These are phyloP conservation scores for Stictonetta naevosa DNA, from an alignment of 2,113 vertebrate species.

Conservation along the genomic window DNA sequence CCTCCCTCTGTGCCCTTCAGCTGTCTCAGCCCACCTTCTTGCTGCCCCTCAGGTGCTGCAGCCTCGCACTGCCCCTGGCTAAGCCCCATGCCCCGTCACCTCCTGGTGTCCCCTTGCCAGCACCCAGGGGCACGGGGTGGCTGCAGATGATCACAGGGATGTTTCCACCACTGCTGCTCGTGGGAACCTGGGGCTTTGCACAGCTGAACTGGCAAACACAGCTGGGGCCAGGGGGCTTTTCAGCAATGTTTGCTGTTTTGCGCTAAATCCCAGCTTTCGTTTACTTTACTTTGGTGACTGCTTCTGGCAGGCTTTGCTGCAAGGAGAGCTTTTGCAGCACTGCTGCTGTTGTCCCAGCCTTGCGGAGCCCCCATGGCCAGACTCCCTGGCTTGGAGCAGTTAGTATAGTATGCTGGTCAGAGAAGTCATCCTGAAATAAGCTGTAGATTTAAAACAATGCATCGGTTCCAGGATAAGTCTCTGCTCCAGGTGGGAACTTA, in stretches of 20 bases:
- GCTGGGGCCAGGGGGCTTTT: conserved; percentile 34
- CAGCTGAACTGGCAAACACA: conserved; percentile 51
- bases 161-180: background rate
- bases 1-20: background rate
- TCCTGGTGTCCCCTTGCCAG: background rate
- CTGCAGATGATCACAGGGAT: background rate
- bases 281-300: background rate
- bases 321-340: background rate
- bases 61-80: rapidly evolving
- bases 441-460: background rate
- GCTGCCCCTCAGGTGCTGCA: background rate
- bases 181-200: conserved; percentile 54
- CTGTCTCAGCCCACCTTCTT: background rate
- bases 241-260: conserved; percentile 30
- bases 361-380: rapidly evolving
- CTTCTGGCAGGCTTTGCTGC: background rate
- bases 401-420: background rate
- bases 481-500: background rate
- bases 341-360: background rate
- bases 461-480: background rate
- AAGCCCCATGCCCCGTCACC: rapidly evolving
- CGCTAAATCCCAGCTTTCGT: conserved; percentile 31
- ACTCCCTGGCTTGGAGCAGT: background rate
- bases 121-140: background rate
- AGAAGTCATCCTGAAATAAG: background rate